Conservation (phyloP, 2,797 vertebrate species). For the Gouania willdenowi region DNA sequence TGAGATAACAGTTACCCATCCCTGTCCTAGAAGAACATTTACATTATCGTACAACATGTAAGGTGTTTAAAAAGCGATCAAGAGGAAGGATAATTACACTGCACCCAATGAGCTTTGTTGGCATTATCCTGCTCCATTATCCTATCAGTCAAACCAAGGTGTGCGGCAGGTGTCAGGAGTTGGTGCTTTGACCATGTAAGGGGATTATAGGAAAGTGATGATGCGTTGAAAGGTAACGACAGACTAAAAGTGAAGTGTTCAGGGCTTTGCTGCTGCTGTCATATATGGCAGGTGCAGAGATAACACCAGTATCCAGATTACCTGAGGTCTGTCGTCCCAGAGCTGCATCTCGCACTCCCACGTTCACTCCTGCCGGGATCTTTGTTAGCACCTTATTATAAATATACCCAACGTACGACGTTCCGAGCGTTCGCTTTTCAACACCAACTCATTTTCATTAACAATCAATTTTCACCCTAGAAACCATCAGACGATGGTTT, state of each 20-base stretch:
- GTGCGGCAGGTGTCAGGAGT: constrained; percentile 62
- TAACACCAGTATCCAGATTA: constrained; percentile 69
- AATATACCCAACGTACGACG: constrained; percentile 22
- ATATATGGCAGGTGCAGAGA: constrained; percentile 63
- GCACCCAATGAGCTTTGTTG: constrained; percentile 22
- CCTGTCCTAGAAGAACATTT: constrained; percentile 23
- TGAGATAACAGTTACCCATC: no score
- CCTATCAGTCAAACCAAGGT: constrained; percentile 52
- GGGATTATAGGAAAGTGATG: constrained; percentile 79
- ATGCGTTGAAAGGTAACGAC: constrained; percentile 71
- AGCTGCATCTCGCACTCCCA: background rate
- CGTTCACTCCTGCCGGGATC: constrained; percentile 28
- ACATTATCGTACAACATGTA: constrained; percentile 7
- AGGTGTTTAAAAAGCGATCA: constrained; percentile 34
- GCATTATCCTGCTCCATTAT: constrained; percentile 55
- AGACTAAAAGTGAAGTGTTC: constrained; percentile 69
- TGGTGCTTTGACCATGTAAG: constrained; percentile 66
- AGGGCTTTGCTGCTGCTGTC: constrained; percentile 64
- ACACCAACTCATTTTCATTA: background rate
- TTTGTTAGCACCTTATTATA: constrained; percentile 34
- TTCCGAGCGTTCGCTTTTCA: constrained; percentile 30
- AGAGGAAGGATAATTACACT: constrained; percentile 53
- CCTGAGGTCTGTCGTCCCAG: constrained; percentile 43
- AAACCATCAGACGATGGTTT: background rate
- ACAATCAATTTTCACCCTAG: constrained; percentile 1